Percentiles rank a stretch among this genome's conserved stretches.
phyloP scores from a whole-genome alignment of 2,888 invertebrate genomes.

The Eupithecia insigniata region DNA sequence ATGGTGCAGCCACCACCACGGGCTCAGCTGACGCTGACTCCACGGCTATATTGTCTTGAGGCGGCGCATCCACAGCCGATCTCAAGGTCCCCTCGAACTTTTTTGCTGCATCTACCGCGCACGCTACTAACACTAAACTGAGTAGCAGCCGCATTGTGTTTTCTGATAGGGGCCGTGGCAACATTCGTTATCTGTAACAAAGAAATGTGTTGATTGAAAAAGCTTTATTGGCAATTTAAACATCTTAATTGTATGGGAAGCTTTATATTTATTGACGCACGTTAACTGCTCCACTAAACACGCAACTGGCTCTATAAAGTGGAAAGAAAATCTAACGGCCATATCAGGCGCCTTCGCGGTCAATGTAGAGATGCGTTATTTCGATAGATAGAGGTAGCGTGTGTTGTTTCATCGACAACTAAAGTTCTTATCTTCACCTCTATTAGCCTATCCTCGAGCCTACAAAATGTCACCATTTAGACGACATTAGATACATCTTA shows the following conservation, averaged over 20 bases:
- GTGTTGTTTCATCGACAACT: slow-evolving; percentile 49
- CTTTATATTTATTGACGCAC: slow-evolving; percentile 55
- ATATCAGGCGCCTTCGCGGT: slow-evolving; percentile 50
- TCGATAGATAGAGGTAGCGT: slow-evolving; percentile 19
- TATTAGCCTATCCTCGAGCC: slow-evolving; percentile 42
- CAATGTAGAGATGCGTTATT: slow-evolving; percentile 30
- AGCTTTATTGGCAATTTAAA: slow-evolving; percentile 60
- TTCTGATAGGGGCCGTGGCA: slow-evolving; percentile 73
- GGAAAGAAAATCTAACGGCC: slow-evolving; percentile 55
- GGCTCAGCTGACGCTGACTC: slow-evolving; percentile 78
- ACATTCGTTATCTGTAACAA: slow-evolving; percentile 81
- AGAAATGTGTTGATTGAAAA: slow-evolving; percentile 65
- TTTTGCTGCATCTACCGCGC: slow-evolving; percentile 76
- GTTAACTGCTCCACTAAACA: slow-evolving; percentile 59
- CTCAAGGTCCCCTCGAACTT: slow-evolving; percentile 78
- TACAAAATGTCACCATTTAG: slow-evolving; percentile 42
- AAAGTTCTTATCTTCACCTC: slow-evolving; percentile 46
- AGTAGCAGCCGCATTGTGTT: slow-evolving; percentile 78
- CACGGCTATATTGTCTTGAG: slow-evolving; percentile 78
- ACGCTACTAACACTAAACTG: slow-evolving; percentile 76
- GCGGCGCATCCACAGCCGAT: slow-evolving; percentile 79
- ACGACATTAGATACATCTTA: slow-evolving; percentile 39
- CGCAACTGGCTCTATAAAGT: slow-evolving; percentile 52
- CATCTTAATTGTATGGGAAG: slow-evolving; percentile 66
- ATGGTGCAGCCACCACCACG: slow-evolving; percentile 74